A percentile compares a stretch with the other conserved stretches of the same genome.
phyloP scores from a whole-genome alignment of 2,797 vertebrate species.

The Erpetoichthys calabaricus region DNA sequence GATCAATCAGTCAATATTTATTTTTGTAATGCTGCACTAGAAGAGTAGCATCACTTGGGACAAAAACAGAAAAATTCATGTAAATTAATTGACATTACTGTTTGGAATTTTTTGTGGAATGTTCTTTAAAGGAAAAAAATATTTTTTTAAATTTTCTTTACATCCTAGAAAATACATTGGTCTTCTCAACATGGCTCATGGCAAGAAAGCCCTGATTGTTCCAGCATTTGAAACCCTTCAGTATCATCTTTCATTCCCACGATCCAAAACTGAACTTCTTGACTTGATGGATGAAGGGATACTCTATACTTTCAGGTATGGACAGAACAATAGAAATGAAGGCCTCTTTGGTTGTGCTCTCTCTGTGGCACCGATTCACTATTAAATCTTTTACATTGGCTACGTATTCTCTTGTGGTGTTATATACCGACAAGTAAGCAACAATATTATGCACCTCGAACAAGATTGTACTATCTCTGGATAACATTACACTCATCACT shows the following conservation, averaged over 20 bases:
- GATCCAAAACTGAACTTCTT: conserved; percentile 87
- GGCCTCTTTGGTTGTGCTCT: not conserved
- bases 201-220: conserved; percentile 81
- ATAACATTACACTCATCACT: too few species aligned
- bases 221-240: conserved; percentile 84
- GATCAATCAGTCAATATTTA: too few species aligned
- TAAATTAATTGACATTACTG: too few species aligned
- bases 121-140: too few species aligned
- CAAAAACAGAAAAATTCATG: too few species aligned
- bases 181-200: conserved; percentile 64
- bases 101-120: too few species aligned
- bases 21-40: too few species aligned
- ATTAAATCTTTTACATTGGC: not conserved
- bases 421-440: too few species aligned
- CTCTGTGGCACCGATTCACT: not conserved
- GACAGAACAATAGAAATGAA: not conserved
- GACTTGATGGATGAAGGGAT: conserved; percentile 85
- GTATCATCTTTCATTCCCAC: conserved; percentile 79
- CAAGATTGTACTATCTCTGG: too few species aligned
- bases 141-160: not conserved
- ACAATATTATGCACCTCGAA: too few species aligned
- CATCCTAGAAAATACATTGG: conserved; percentile 60
- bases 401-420: too few species aligned
- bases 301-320: conserved; percentile 88
- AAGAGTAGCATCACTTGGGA: too few species aligned